These are phyloP conservation scores for Himalopsyche kuldschensis DNA, from an alignment of 2,888 invertebrate genomes.

Conservation along the genomic window DNA sequence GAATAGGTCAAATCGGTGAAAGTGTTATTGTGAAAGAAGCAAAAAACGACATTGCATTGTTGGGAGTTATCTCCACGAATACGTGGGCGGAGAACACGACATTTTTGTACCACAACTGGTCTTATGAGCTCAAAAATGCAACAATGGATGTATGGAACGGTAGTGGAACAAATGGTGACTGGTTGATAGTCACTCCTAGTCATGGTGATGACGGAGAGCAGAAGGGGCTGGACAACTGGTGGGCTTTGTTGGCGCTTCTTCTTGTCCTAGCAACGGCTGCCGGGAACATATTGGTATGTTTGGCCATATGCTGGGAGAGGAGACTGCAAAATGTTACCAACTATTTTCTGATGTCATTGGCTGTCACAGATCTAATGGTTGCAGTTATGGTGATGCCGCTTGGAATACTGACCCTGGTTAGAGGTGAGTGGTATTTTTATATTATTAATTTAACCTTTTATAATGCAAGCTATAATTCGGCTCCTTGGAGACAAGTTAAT, in stretches of 20 bases:
- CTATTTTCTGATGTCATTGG: constrained; percentile 94
- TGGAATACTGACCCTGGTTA: constrained; percentile 78
- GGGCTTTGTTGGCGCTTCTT: constrained; percentile 75
- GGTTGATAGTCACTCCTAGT: neutral
- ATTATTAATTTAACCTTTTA: neutral
- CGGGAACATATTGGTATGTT: constrained; percentile 91
- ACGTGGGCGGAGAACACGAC: constrained; percentile 6
- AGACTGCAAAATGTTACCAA: constrained; percentile 95
- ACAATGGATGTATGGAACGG: constrained; percentile 1
- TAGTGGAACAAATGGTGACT: constrained; percentile 3
- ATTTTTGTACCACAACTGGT: constrained; percentile 22
- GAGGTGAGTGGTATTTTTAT: constrained; percentile 63
- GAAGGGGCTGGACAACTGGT: constrained; percentile 68
- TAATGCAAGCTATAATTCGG: neutral
- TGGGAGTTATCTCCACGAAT: neutral
- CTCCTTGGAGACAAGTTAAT: too few species aligned
- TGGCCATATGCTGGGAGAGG: constrained; percentile 90
- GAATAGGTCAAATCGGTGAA: neutral
- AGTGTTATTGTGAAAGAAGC: neutral
- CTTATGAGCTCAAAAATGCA: constrained; percentile 14
- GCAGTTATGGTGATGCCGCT: constrained; percentile 95
- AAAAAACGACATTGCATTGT: neutral
- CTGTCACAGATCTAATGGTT: constrained; percentile 93
- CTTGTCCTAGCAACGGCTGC: constrained; percentile 85
- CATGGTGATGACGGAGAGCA: constrained; percentile 38